Evolutionary conservation across 2,113 vertebrate genomes (phyloP).

Genomic region (Callopanchax toddi): DNA sequence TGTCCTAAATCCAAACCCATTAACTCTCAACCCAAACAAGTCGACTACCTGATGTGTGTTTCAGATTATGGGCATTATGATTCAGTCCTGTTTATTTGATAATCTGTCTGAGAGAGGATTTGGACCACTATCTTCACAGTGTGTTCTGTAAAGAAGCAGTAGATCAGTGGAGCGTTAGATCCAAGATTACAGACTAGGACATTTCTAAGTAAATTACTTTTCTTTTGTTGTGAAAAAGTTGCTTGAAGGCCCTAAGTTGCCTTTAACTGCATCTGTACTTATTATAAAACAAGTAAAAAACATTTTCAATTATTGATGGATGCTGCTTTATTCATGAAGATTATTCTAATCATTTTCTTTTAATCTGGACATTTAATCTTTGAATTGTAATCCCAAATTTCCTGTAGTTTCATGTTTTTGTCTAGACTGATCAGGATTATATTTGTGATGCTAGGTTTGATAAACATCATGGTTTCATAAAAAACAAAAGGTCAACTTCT

Average conservation of each 20-base stretch:
- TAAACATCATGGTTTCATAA: background rate
- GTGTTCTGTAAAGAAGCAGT: background rate
- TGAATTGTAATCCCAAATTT: slow-evolving; percentile 47
- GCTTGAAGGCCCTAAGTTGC: background rate
- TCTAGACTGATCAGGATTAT: slow-evolving; percentile 27
- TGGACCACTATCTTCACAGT: slow-evolving; percentile 6
- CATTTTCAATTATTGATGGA: slow-evolving; percentile 7
- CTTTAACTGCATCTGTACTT: no score
- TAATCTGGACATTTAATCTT: slow-evolving; percentile 60
- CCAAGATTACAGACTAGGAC: background rate
- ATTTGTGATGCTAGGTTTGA: slow-evolving; percentile 7
- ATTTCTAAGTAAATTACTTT: background rate
- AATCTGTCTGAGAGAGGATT: slow-evolving; percentile 59
- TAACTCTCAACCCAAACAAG: slow-evolving; percentile 52
- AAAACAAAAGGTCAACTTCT: no score
- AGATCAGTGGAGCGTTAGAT: background rate
- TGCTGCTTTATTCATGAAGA: slow-evolving; percentile 40
- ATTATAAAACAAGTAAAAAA: slow-evolving; percentile 17
- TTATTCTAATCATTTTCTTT: slow-evolving; percentile 53
- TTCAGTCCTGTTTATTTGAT: slow-evolving; percentile 51
- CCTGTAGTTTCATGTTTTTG: slow-evolving; percentile 33
- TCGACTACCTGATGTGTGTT: slow-evolving; percentile 39
- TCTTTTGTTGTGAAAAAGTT: background rate
- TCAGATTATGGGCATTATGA: slow-evolving; percentile 52
- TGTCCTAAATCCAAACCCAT: slow-evolving; percentile 62